Base-by-base conservation (phyloP, 2,888 invertebrate genomes). In the Unio pictorum region DNA sequence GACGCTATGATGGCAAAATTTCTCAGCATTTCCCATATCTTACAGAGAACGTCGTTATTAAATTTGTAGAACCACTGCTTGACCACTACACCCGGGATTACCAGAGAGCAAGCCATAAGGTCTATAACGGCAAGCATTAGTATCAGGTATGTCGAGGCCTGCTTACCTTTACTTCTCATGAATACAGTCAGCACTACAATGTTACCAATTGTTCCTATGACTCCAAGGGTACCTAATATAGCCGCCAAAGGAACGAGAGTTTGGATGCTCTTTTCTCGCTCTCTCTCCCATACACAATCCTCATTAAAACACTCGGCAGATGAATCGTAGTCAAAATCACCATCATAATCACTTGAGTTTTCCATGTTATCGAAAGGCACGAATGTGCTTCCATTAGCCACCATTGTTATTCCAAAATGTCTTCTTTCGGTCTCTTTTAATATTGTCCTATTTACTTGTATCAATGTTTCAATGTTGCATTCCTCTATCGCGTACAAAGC, bases 11-110 rank as follows among this genome's bases (percentile, higher is more conserved):
- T 81, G 23, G 80, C 73, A 45, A 77, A 70, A 30, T 75, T 77
- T 20, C 82, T 69, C 45, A 86, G 30, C 55, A 81, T 64, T 73
- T 86, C 83, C 68, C 79, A 81, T 4, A 77, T 30, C 68, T 83
- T 82, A 64, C 86, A 86, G 15, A 85, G 55, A 15, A 75, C 64
- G 71, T 85, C 84, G 8, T 64, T 68, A 23, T 76, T 67, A 45
- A 82, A 79, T 26, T 75, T 71, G 23, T 72, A 64, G 18, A 73
- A 74, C 85, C 84, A 85, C 65, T 79, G 78, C 45, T 80, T 79
- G 28, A 78, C 63, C 26, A 85, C 70, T 1, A 84, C 78, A 23
- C 81, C 82, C 2, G 87, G 87, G 55, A 87, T 85, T n/a, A 82
- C 80, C 1, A 85, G 55, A 1, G 66, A 30, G 71, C 85, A 85